Base-by-base conservation (phyloP, 1,140 invertebrate species). In the Protaetia brevitarsis region DNA sequence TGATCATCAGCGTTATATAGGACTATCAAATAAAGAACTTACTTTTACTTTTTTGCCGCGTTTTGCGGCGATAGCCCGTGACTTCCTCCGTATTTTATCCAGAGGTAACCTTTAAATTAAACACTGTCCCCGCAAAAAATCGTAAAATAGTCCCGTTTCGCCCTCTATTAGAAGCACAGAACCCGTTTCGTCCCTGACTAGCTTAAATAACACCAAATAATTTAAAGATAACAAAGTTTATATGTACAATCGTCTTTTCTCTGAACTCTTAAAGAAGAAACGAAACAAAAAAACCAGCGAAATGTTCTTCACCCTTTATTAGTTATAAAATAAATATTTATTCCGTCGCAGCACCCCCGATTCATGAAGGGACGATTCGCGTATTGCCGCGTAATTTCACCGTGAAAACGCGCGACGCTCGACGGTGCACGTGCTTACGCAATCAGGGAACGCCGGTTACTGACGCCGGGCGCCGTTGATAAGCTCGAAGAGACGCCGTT, bases 1-100 rank as follows among this genome's bases (percentile, higher is more conserved):
- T n/a, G n/a, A n/a, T n/a, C n/a, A n/a, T n/a, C n/a, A n/a, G n/a
- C n/a, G n/a, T n/a, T n/a, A n/a, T n/a, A n/a, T n/a, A n/a, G n/a
- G n/a, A n/a, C n/a, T n/a, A n/a, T n/a, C n/a, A 2, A 34, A 34
- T 19, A 51, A 51, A 51, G 7, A 71, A 77, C 79, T 75, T 76
- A 87, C 86, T 84, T 88, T 86, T 79, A 86, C 85, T 81, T 85
- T 84, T 77, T 84, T 82, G 79, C 84, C 86, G 83, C 84, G 86
- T 76, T 84, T 85, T 74, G 86, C 85, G 79, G 86, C 86, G 78
- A 87, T 86, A 79, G 85, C 86, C 82, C 85, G 83, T 81, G 86
- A 87, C 77, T 87, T 86, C 73, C 82, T 84, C 76, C 86, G 82
- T 79, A 88, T 81, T 77, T 84, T 84, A 85, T 88, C 86, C 86